phyloP scores from a whole-genome alignment of 1,140 invertebrate genomes.

The Homalodisca vitripennis region DNA sequence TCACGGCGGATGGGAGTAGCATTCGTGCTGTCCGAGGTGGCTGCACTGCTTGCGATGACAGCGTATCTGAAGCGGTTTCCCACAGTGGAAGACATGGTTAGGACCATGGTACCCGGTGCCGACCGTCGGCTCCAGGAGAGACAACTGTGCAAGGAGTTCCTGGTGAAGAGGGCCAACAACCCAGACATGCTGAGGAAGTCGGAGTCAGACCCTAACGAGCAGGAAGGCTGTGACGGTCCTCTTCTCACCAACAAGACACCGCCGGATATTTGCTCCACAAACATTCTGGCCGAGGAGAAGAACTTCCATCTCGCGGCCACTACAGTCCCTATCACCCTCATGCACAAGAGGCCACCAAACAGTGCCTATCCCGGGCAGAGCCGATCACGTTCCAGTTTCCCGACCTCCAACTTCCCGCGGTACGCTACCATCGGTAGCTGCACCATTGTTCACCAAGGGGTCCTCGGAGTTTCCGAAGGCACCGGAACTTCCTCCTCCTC shows the following conservation, averaged over 20 bases:
- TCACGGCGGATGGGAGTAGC: slow-evolving; percentile 63
- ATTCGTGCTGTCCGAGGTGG: slow-evolving; percentile 64
- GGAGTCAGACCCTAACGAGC: slow-evolving; percentile 34
- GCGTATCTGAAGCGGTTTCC: slow-evolving; percentile 62
- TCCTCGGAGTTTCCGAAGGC: slow-evolving; percentile 28
- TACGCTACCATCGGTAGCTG: slow-evolving; percentile 25
- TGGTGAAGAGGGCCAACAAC: slow-evolving; percentile 18
- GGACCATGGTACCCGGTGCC: slow-evolving; percentile 62
- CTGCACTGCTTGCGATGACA: slow-evolving; percentile 59
- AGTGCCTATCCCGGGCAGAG: not conserved
- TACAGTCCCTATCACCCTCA: slow-evolving; percentile 52
- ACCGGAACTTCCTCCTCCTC: slow-evolving; percentile 8
- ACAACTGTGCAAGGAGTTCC: slow-evolving; percentile 19
- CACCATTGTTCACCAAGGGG: slow-evolving; percentile 29
- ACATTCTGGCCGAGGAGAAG: slow-evolving; percentile 24
- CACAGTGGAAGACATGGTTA: slow-evolving; percentile 63
- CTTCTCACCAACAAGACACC: slow-evolving; percentile 16
- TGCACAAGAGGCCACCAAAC: slow-evolving; percentile 44
- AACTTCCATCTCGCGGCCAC: slow-evolving; percentile 41
- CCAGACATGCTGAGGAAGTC: slow-evolving; percentile 16
- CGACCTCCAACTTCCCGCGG: slow-evolving; percentile 6
- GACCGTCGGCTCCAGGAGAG: slow-evolving; percentile 52
- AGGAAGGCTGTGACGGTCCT: slow-evolving; percentile 22
- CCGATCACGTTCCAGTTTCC: not conserved
- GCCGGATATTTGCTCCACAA: slow-evolving; percentile 38